These are phyloP conservation scores for Mylabris phalerata DNA, from an alignment of 1,140 invertebrate genomes.

Conservation along the genomic window DNA sequence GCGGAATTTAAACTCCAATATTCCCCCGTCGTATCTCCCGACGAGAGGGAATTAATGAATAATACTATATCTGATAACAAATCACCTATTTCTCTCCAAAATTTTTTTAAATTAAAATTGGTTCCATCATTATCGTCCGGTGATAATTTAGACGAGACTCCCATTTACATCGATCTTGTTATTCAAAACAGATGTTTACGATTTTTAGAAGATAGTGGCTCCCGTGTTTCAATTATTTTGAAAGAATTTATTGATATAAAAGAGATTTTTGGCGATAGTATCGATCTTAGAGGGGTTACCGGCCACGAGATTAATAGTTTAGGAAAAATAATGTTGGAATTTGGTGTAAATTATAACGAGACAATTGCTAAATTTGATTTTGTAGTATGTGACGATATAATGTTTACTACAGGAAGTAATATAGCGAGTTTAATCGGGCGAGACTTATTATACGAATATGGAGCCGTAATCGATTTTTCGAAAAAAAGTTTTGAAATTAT, in stretches of 20 bases:
- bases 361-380: neutral
- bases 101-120: too few species aligned
- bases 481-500: neutral
- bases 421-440: neutral
- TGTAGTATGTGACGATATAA: neutral
- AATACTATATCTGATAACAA: too few species aligned
- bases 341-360: neutral
- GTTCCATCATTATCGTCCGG: neutral
- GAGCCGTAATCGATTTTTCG: neutral
- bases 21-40: too few species aligned
- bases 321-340: neutral
- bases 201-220: neutral
- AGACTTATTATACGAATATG: neutral
- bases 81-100: too few species aligned
- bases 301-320: neutral
- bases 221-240: too few species aligned
- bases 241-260: too few species aligned
- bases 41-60: too few species aligned
- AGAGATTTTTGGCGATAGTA: too few species aligned
- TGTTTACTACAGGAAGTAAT: neutral
- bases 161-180: neutral
- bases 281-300: neutral
- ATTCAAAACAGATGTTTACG: neutral
- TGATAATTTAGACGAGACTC: neutral
- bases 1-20: too few species aligned